phyloP scores from a whole-genome alignment of 2,113 vertebrate species.

The Oncorhynchus nerka region DNA sequence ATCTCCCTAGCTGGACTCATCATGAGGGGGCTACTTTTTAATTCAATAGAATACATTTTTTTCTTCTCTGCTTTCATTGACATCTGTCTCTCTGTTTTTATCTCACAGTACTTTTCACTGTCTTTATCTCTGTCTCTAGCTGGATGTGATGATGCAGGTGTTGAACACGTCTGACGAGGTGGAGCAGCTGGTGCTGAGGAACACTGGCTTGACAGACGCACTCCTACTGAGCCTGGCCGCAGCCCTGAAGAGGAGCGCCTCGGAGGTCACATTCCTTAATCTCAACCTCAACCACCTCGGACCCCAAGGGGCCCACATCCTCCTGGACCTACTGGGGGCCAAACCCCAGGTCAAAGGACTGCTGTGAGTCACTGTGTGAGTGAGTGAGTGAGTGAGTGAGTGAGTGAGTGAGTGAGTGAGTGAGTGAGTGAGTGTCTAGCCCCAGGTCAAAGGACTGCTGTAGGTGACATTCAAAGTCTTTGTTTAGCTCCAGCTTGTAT shows the following conservation, averaged over 20 bases:
- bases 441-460: slow-evolving; percentile 71
- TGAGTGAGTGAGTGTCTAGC: slow-evolving; percentile 46
- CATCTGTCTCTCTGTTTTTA: not conserved
- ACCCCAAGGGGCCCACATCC: slow-evolving; percentile 66
- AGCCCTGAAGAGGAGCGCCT: slow-evolving; percentile 69
- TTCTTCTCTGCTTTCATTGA: not conserved
- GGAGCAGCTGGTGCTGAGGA: slow-evolving; percentile 78
- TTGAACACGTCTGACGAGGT: slow-evolving; percentile 72
- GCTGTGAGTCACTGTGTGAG: slow-evolving; percentile 65
- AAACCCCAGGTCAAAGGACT: slow-evolving; percentile 72
- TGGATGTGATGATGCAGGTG: slow-evolving; percentile 69
- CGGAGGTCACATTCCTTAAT: slow-evolving; percentile 74
- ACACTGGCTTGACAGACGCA: slow-evolving; percentile 77
- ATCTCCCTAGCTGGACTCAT: too few relatives aligned
- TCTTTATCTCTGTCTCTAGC: slow-evolving; percentile 44
- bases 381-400: not conserved
- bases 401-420: too few relatives aligned
- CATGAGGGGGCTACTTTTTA: too few relatives aligned
- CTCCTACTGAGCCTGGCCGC: slow-evolving; percentile 62
- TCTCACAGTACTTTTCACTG: not conserved
- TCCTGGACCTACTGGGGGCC: slow-evolving; percentile 69
- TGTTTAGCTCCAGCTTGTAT: too few relatives aligned
- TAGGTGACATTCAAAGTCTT: slow-evolving; percentile 49
- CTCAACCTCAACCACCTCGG: slow-evolving; percentile 81
- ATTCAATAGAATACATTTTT: too few relatives aligned